These are phyloP conservation scores for Sialis lutaria DNA, from an alignment of 2,888 invertebrate genomes.

Conservation along the genomic window DNA sequence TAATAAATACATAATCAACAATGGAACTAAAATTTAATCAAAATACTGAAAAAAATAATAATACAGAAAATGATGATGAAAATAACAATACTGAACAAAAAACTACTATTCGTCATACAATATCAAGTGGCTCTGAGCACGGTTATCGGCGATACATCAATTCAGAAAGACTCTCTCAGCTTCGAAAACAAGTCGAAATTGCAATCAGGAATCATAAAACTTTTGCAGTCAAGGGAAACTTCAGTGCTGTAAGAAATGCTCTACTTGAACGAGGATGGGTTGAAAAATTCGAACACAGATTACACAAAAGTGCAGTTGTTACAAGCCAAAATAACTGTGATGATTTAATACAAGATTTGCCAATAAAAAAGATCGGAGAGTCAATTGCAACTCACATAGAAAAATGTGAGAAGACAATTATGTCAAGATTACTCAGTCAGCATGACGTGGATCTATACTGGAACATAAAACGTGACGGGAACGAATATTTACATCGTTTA, in stretches of 20 bases:
- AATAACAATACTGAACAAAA: not conserved
- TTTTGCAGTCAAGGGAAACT: conserved; percentile 46
- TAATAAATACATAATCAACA: not conserved
- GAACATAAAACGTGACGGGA: conserved; percentile 72
- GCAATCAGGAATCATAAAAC: conserved; percentile 47
- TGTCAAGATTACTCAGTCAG: conserved; percentile 61
- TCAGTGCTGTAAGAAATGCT: conserved; percentile 50
- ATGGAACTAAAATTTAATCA: not conserved
- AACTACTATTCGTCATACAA: not conserved
- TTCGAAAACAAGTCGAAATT: conserved; percentile 43
- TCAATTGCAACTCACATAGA: conserved; percentile 28
- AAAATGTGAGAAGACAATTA: conserved; percentile 49
- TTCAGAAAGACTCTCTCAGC: conserved; percentile 42
- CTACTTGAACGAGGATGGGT: conserved; percentile 56
- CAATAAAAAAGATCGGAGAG: conserved; percentile 24
- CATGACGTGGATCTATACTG: conserved; percentile 76
- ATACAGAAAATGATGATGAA: not conserved
- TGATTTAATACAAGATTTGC: conserved; percentile 23
- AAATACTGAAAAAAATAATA: not conserved
- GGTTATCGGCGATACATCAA: conserved; percentile 34
- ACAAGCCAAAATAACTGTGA: conserved; percentile 11
- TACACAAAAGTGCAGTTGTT: not conserved
- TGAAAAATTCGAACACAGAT: conserved; percentile 29
- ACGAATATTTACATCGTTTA: conserved; percentile 46
- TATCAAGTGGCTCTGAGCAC: not conserved